Base-by-base conservation (phyloP, 1,140 invertebrate species). In the Tetragnatha versicolor region DNA sequence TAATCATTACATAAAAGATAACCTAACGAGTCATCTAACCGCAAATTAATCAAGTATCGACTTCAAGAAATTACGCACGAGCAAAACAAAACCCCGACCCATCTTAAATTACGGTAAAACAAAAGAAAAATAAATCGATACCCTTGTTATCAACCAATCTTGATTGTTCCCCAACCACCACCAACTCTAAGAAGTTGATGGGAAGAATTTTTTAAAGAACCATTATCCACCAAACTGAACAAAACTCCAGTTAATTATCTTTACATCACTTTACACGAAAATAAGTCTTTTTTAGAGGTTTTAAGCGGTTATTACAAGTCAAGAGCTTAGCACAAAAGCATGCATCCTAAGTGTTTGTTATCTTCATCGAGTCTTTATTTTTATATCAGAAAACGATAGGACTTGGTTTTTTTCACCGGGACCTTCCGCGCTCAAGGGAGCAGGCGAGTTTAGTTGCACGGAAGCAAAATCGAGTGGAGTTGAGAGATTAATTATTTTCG, bases 311-410 rank as follows among this genome's bases (percentile, higher is more conserved):
- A 47, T 47, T 47, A 17, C 42, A 47, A 47, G 12, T 47, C 42
- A 47, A 47, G 42, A 47, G 20, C 42, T 17, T 47, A 12, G 42
- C 12, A 47, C 42, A 47, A 47, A n/a, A 47, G 42, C 42, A 20
- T 47, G 20, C 20, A 12, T 20, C 42, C 42, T 47, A 1, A 17
- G 51, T 20, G 25, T 25, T 22, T 22, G 25, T 25, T 25, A 55
- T 55, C 51, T 25, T 55, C 51, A 55, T 55, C 25, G 25, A 55
- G 17, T 20, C 9, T 55, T 55, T 55, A 55, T 10, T 55, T 55
- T 55, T 55, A n/a, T n/a, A 55, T 55, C 51, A 55, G 51, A 55
- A 55, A 55, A 55, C 51, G 10, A 55, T 55, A 55, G 17, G n/a
- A n/a, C n/a, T n/a, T n/a, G n/a, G n/a, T n/a, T n/a, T n/a, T n/a